These are phyloP conservation scores for Steinernema khuongi DNA, from an alignment of 1,140 invertebrate genomes.

Conservation along the genomic window DNA sequence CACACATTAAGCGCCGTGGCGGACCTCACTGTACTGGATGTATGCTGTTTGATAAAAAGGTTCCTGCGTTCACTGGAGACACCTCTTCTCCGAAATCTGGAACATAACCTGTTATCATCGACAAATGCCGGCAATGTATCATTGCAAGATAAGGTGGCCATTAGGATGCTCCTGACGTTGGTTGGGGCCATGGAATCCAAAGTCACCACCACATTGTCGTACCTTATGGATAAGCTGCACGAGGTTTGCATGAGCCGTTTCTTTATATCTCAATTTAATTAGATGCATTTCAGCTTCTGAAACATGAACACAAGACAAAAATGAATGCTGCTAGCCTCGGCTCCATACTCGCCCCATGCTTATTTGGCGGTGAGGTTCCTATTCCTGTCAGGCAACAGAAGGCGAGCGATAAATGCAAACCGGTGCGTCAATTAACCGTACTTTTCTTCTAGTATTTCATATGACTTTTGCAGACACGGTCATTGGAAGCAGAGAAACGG, in stretches of 20 bases:
- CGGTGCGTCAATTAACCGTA: too few species aligned
- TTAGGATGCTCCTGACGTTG: background rate
- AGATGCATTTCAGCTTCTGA: background rate
- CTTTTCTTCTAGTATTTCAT: background rate
- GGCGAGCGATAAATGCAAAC: background rate
- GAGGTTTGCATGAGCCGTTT: background rate
- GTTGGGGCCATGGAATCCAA: background rate
- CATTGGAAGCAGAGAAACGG: background rate
- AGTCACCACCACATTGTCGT: background rate
- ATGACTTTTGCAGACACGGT: background rate
- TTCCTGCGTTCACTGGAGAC: conserved; percentile 20
- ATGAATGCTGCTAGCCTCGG: background rate
- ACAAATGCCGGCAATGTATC: background rate
- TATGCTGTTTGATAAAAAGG: conserved; percentile 23
- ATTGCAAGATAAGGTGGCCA: background rate
- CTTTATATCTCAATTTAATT: background rate
- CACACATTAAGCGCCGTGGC: background rate
- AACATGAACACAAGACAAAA: background rate
- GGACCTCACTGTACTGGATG: conserved; percentile 21
- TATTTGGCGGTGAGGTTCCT: background rate
- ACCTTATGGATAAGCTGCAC: background rate
- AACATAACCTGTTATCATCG: background rate
- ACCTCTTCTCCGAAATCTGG: conserved; percentile 18
- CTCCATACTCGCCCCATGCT: background rate
- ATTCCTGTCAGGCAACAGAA: background rate